phyloP scores from a whole-genome alignment of 2,113 vertebrate species.

The Oreotrochilus melanogaster region DNA sequence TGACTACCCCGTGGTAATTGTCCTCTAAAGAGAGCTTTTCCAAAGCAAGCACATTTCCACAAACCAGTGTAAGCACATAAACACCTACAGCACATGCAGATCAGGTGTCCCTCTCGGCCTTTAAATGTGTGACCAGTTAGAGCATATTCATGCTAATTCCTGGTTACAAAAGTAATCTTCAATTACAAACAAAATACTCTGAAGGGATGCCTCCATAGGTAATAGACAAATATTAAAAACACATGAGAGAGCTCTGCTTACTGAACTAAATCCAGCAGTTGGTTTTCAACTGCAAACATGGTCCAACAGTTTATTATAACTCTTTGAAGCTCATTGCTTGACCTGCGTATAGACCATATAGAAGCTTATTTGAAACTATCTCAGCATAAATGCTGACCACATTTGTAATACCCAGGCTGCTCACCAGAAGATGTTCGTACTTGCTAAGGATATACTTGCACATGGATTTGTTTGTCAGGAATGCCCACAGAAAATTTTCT shows the following conservation, averaged over 20 bases:
- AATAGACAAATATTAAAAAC: neutral
- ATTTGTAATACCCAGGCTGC: neutral
- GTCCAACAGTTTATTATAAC: neutral
- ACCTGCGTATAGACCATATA: neutral
- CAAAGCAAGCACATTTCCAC: neutral
- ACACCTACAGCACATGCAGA: neutral
- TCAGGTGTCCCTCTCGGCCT: neutral
- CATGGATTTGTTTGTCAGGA: neutral
- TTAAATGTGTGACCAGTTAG: neutral
- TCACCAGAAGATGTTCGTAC: neutral
- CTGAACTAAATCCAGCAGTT: neutral
- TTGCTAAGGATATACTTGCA: neutral
- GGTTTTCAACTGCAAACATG: neutral
- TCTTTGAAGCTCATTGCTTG: neutral
- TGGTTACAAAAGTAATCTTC: neutral
- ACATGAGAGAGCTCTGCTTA: neutral
- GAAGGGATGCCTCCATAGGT: neutral
- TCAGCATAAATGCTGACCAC: neutral
- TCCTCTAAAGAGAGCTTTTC: neutral
- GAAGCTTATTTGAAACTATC: neutral
- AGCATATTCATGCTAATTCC: neutral
- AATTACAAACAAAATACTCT: neutral
- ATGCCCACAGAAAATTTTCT: neutral
- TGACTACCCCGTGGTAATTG: neutral
- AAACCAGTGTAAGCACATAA: neutral